Conservation (phyloP, 2,797 vertebrate species). For the Sciurus vulgaris region DNA sequence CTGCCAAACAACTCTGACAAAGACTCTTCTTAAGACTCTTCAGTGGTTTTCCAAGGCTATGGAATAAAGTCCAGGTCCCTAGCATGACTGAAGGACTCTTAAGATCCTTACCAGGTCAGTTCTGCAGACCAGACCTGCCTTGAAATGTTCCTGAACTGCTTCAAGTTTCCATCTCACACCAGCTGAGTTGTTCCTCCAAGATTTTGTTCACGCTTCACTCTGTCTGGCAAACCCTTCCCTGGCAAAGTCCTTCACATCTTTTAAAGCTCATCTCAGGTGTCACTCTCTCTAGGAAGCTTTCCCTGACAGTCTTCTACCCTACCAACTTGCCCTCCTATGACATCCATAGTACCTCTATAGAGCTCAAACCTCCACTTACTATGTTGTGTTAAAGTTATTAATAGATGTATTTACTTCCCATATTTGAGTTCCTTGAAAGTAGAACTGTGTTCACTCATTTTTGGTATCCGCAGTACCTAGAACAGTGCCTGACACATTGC, state of each 20-base stretch:
- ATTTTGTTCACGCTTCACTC: background rate
- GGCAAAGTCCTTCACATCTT: background rate
- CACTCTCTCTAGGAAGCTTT: background rate
- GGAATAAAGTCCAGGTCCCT: background rate
- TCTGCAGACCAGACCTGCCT: background rate
- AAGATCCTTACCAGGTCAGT: background rate
- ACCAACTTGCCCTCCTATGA: background rate
- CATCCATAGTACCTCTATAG: background rate
- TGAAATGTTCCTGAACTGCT: background rate
- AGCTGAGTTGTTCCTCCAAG: background rate
- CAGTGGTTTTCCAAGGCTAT: background rate
- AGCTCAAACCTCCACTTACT: background rate
- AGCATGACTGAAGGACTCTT: background rate
- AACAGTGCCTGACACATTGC: background rate
- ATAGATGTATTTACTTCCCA: background rate
- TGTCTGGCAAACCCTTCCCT: background rate
- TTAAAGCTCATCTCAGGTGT: background rate
- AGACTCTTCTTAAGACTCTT: background rate
- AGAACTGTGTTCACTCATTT: background rate
- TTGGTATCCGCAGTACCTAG: background rate
- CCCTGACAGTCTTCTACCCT: background rate
- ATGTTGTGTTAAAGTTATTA: background rate
- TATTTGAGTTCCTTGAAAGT: background rate
- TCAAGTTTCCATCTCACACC: background rate
- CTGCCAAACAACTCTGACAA: slow-evolving; percentile 34